A percentile compares a stretch with the other conserved stretches of the same genome.
Evolutionary conservation across 35 echinoderm and acorn worm genomes (phyloP).

Genomic region (Holothuria glaberrima): DNA sequence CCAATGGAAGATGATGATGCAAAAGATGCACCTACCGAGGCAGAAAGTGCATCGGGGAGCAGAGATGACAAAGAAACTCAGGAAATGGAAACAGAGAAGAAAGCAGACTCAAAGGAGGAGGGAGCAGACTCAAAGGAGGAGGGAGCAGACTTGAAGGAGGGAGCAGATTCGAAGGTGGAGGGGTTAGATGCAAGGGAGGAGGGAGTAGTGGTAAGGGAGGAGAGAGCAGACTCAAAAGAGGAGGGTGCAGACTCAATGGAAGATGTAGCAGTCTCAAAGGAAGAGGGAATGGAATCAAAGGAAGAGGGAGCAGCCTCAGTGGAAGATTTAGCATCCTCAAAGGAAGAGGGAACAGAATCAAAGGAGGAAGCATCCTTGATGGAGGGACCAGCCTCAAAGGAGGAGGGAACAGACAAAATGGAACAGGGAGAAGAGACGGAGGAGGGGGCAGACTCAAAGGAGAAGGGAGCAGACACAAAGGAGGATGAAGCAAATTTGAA

Average conservation of each 20-base stretch:
- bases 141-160: neutral
- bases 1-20: neutral
- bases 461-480: neutral
- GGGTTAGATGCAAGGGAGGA: too few relatives aligned
- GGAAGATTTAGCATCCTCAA: neutral
- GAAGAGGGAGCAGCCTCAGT: neutral
- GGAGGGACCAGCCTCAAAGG: neutral
- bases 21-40: neutral
- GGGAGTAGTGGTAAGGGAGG: neutral
- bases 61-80: neutral
- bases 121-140: neutral
- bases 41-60: neutral
- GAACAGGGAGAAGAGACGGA: neutral
- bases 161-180: too few relatives aligned
- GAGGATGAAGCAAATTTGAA: neutral
- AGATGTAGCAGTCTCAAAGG: neutral
- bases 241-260: neutral
- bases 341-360: neutral
- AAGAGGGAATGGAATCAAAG: neutral
- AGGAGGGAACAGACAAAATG: neutral
- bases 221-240: neutral
- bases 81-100: neutral
- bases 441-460: neutral
- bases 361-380: neutral
- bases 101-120: neutral